phyloP scores from a whole-genome alignment of 2,888 invertebrate species.

The Rhagium mordax region DNA sequence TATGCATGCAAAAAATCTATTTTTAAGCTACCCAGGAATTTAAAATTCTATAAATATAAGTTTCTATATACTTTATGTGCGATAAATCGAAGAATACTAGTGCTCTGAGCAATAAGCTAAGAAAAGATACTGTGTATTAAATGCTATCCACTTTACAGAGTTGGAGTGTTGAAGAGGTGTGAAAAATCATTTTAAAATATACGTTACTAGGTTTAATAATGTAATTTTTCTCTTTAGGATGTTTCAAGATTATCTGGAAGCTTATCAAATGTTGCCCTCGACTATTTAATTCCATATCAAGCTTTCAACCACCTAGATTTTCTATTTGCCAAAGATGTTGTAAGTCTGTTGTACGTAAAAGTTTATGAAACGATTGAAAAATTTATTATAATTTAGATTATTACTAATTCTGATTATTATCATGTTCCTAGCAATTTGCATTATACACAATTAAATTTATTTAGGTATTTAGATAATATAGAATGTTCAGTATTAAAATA shows the following conservation, averaged over 20 bases:
- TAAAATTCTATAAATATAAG: neutral
- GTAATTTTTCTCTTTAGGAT: conserved; percentile 68
- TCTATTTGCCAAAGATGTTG: conserved; percentile 70
- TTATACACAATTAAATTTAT: no score
- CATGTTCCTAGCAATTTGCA: neutral
- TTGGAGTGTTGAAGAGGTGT: no score
- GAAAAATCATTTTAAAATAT: no score
- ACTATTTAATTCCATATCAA: conserved; percentile 57
- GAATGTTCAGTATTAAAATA: no score
- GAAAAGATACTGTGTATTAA: neutral
- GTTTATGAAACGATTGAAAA: conserved; percentile 46
- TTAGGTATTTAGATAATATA: no score
- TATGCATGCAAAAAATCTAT: neutral
- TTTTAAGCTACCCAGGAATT: neutral
- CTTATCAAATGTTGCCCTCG: conserved; percentile 67
- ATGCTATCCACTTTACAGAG: neutral
- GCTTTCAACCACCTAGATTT: conserved; percentile 72
- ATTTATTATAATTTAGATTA: conserved; percentile 17
- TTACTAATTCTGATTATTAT: no score
- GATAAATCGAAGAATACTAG: no score
- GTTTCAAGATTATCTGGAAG: conserved; percentile 72
- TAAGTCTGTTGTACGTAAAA: conserved; percentile 66
- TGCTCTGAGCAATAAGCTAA: no score
- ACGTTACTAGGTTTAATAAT: no score
- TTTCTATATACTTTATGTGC: neutral